Percentiles rank a stretch among this genome's conserved stretches.
Conservation (phyloP, 2,113 vertebrate genomes). For the Hyaena hyaena region DNA sequence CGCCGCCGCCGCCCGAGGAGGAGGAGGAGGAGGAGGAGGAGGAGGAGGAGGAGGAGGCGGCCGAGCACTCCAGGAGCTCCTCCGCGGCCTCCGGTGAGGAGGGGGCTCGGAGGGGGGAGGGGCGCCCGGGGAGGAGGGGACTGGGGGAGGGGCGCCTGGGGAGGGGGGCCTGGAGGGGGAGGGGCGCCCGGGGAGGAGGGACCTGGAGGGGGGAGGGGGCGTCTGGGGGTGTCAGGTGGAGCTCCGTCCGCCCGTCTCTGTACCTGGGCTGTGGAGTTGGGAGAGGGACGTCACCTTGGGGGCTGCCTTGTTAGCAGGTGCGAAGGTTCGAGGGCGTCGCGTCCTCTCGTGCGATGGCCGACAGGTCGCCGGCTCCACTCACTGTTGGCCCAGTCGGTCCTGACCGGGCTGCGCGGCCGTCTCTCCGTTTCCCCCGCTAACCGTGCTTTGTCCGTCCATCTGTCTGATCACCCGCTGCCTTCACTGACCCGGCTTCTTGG, state of each 20-base stretch:
- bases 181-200: no score
- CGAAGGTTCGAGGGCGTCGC: no score
- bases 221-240: no score
- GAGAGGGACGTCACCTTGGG: not conserved
- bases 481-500: not conserved
- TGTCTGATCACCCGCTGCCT: no score
- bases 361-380: no score
- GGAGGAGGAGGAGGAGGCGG: rapidly evolving
- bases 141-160: rapidly evolving
- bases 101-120: not conserved
- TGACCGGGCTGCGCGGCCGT: not conserved
- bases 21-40: rapidly evolving
- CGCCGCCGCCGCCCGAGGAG: rapidly evolving
- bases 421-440: not conserved
- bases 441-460: not conserved
- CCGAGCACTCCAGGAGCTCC: conserved; percentile 52
- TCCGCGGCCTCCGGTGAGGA: conserved; percentile 77
- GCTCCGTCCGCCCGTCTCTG: not conserved
- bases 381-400: not conserved
- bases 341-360: no score
- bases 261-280: not conserved
- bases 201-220: not conserved
- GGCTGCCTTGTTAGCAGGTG: not conserved
- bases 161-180: not conserved
- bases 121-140: not conserved